Evolutionary conservation across 2,797 vertebrate genomes (phyloP).

Genomic region (Anolis apletophallus): DNA sequence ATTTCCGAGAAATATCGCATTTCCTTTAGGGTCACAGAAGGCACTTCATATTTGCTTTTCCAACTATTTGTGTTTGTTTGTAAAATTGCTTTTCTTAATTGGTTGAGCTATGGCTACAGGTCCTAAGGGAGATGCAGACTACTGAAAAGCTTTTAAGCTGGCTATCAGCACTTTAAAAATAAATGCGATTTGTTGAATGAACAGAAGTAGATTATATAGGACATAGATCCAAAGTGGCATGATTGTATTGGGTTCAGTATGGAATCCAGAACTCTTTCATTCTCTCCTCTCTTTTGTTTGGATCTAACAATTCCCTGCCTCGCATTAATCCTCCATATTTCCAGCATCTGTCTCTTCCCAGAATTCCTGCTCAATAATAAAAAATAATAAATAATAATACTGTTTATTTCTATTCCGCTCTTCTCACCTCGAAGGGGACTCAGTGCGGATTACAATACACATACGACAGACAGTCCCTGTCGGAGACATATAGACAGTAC

Average conservation of each 20-base stretch:
- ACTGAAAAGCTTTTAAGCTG: background rate
- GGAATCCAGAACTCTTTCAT: too few relatives aligned
- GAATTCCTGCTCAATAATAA: background rate
- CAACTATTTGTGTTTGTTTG: background rate
- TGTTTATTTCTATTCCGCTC: too few relatives aligned
- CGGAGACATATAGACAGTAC: too few relatives aligned
- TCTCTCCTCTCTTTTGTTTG: too few relatives aligned
- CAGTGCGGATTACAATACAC: too few relatives aligned
- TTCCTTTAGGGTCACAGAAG: background rate
- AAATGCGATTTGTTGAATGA: background rate
- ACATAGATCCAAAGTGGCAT: background rate
- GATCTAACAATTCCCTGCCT: background rate
- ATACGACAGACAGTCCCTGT: too few relatives aligned
- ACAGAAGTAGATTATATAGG: background rate
- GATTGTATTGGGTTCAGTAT: too few relatives aligned
- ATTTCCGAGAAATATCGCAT: background rate
- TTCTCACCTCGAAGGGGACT: too few relatives aligned
- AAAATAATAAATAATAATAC: too few relatives aligned
- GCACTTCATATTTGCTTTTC: background rate
- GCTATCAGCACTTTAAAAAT: background rate
- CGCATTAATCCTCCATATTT: background rate
- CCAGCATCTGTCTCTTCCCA: background rate
- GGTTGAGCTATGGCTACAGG: background rate
- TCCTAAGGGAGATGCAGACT: too few relatives aligned
- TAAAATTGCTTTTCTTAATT: background rate